Evolutionary conservation across 2,113 vertebrate genomes (phyloP).

Genomic region (Mormoops blainvillei): DNA sequence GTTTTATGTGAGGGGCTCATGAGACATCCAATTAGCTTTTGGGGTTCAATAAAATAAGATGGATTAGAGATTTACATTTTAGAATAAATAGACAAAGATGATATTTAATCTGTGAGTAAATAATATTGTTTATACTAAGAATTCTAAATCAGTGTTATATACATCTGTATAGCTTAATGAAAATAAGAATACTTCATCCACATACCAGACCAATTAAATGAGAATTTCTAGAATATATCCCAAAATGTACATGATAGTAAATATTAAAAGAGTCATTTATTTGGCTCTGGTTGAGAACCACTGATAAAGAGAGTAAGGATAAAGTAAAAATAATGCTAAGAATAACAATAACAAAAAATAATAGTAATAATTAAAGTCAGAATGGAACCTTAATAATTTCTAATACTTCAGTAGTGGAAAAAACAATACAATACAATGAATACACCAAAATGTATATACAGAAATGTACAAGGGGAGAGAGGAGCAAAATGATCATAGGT

Average conservation of each 20-base stretch:
- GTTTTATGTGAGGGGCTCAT: not conserved
- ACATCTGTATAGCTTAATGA: not conserved
- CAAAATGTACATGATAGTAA: not conserved
- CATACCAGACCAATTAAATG: not conserved
- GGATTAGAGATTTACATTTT: not conserved
- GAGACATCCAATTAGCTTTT: not conserved
- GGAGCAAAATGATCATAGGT: not conserved
- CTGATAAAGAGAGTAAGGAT: not conserved
- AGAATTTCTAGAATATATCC: not conserved
- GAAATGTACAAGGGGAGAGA: not conserved
- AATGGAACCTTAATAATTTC: not conserved
- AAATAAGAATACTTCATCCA: not conserved
- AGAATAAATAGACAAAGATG: not conserved
- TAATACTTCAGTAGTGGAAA: not conserved
- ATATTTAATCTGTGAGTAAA: not conserved
- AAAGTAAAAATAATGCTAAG: not conserved
- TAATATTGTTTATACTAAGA: not conserved
- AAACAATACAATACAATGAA: not conserved
- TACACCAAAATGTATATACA: not conserved
- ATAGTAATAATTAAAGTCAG: not conserved
- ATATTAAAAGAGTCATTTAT: not conserved
- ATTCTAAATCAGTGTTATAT: not conserved
- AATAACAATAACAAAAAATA: not conserved
- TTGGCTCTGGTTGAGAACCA: not conserved
- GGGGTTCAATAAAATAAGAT: not conserved